Evolutionary conservation across 92 coral and sea anemone genomes (phyloP).

Genomic region (Porites lobata): DNA sequence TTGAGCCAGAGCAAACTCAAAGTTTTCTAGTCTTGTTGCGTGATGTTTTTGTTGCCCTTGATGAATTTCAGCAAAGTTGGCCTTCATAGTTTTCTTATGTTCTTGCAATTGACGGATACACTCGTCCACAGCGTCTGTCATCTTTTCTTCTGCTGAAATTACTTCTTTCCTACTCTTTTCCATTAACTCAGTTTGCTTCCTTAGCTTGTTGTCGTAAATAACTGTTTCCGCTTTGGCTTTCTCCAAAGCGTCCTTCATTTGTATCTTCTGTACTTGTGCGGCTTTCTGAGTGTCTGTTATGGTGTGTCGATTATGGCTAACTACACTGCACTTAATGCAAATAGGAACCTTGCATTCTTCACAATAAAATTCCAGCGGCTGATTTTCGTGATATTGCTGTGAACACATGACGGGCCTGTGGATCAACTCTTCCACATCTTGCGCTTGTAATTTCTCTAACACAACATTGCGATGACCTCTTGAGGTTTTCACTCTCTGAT

Average conservation of each 20-base stretch:
- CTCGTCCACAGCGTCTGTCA: conserved; percentile 6
- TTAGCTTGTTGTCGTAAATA: background rate
- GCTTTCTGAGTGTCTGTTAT: conserved; percentile 15
- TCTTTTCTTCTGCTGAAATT: background rate
- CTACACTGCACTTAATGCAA: conserved; percentile 34
- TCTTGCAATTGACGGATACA: background rate
- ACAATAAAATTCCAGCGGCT: conserved; percentile 31
- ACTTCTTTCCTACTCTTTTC: background rate
- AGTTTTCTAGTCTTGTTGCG: conserved; percentile 12
- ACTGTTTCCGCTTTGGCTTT: conserved; percentile 9
- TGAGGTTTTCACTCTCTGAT: conserved; percentile 21
- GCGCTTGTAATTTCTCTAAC: conserved; percentile 30
- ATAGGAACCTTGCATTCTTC: conserved; percentile 32
- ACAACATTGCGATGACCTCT: conserved; percentile 27
- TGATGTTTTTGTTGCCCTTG: background rate
- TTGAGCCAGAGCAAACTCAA: background rate
- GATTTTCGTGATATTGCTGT: conserved; percentile 9
- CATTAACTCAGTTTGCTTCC: conserved; percentile 13
- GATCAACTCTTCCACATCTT: conserved; percentile 43
- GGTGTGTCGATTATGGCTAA: conserved; percentile 25
- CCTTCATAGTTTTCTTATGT: background rate
- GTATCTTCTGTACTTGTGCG: conserved; percentile 19
- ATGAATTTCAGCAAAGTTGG: background rate
- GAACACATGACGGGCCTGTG: conserved; percentile 38
- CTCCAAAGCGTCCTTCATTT: background rate